These are phyloP conservation scores for Heliconius aoede DNA, from an alignment of 2,888 invertebrate species.

Conservation along the genomic window DNA sequence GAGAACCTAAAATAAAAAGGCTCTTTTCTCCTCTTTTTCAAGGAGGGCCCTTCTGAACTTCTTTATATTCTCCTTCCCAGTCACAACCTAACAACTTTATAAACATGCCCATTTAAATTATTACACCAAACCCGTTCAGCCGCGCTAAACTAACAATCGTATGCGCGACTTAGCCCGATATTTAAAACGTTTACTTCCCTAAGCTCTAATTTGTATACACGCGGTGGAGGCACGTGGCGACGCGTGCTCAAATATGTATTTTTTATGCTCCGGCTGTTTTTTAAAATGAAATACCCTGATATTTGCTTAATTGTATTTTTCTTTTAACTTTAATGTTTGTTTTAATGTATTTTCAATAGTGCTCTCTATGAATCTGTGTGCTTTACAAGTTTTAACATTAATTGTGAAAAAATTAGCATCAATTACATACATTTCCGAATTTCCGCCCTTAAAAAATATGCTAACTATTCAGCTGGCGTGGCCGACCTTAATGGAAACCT, in stretches of 20 bases:
- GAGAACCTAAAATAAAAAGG: background rate
- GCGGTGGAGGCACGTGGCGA: slow-evolving; percentile 69
- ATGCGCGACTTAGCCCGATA: slow-evolving; percentile 72
- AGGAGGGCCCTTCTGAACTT: too few species aligned
- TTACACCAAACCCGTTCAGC: slow-evolving; percentile 55
- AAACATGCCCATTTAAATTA: slow-evolving; percentile 56
- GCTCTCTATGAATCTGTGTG: background rate
- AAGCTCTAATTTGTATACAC: slow-evolving; percentile 81
- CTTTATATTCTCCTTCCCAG: background rate
- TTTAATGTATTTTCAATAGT: background rate
- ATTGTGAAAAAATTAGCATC: too few species aligned
- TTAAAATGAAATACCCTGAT: slow-evolving; percentile 24
- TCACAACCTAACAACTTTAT: slow-evolving; percentile 22
- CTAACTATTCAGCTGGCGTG: too few species aligned
- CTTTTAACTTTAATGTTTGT: slow-evolving; percentile 6
- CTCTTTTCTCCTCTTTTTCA: too few species aligned
- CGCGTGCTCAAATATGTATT: slow-evolving; percentile 59
- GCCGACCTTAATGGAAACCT: too few species aligned
- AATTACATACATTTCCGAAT: too few species aligned
- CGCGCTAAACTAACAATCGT: slow-evolving; percentile 76
- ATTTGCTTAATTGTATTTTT: slow-evolving; percentile 15
- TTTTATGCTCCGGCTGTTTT: slow-evolving; percentile 31
- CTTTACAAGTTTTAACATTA: background rate
- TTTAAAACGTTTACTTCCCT: slow-evolving; percentile 64
- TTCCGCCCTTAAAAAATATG: too few species aligned